A percentile compares a stretch with the other conserved stretches of the same genome.
phyloP scores from a whole-genome alignment of 1,140 invertebrate species.

The Drosophila lini region DNA sequence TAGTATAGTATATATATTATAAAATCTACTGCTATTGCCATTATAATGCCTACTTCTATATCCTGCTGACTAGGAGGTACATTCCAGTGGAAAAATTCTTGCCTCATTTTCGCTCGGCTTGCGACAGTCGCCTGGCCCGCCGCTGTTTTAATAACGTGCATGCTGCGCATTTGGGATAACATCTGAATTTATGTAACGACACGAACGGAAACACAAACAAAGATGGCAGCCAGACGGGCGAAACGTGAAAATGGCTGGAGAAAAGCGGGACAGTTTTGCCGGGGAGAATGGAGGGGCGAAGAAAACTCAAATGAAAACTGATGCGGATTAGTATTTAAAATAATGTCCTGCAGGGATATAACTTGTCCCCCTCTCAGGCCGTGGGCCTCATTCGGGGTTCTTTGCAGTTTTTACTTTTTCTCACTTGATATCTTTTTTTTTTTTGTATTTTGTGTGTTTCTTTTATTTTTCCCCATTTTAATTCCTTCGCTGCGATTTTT shows the following conservation, averaged over 20 bases:
- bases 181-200: constrained; percentile 83
- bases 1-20: too few species aligned
- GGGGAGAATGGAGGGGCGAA: constrained; percentile 4
- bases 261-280: constrained; percentile 5
- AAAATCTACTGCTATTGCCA: background rate
- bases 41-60: background rate
- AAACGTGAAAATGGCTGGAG: constrained; percentile 38
- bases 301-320: constrained; percentile 82
- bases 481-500: constrained; percentile 66
- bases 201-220: constrained; percentile 61
- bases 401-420: constrained; percentile 49
- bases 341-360: constrained; percentile 84
- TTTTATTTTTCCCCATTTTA: constrained; percentile 65
- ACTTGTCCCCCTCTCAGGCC: constrained; percentile 63
- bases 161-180: constrained; percentile 82
- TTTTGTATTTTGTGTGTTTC: constrained; percentile 56
- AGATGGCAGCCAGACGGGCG: constrained; percentile 69
- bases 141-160: constrained; percentile 78
- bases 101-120: constrained; percentile 48
- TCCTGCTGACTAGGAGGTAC: background rate
- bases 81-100: constrained; percentile 2
- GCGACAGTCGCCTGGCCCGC: constrained; percentile 24
- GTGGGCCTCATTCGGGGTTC: constrained; percentile 46
- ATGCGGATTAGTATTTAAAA: constrained; percentile 84
- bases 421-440: constrained; percentile 65